These are phyloP conservation scores for Callopanchax toddi DNA, from an alignment of 2,113 vertebrate genomes.

Conservation along the genomic window DNA sequence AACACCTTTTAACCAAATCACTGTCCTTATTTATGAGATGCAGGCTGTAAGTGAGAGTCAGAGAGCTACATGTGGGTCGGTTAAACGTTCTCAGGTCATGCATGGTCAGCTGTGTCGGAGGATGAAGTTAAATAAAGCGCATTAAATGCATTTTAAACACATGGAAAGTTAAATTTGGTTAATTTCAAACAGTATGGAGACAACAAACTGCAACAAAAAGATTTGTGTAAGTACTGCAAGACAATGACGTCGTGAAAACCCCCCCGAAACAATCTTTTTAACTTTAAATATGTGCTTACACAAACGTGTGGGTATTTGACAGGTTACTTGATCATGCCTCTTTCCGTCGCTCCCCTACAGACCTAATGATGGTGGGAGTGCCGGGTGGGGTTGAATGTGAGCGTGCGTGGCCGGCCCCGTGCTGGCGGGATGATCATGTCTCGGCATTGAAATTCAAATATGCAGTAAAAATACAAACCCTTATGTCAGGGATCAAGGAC, in stretches of 20 bases:
- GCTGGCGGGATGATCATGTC: conserved; percentile 66
- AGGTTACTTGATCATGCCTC: conserved; percentile 49
- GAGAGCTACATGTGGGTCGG: not conserved
- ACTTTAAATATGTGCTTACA: conserved; percentile 10
- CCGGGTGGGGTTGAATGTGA: conserved; percentile 23
- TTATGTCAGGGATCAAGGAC: conserved; percentile 79
- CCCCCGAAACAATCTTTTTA: not conserved
- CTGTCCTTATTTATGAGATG: conserved; percentile 19
- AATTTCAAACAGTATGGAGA: no score
- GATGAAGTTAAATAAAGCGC: no score
- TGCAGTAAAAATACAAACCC: conserved; percentile 74
- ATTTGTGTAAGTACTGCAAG: no score
- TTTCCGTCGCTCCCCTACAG: conserved; percentile 26
- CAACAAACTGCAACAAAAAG: not conserved
- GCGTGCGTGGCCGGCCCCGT: conserved; percentile 43
- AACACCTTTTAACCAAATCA: conserved; percentile 19
- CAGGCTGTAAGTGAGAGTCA: not conserved
- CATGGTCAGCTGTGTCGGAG: no score
- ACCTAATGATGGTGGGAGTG: conserved; percentile 22
- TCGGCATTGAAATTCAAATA: conserved; percentile 78
- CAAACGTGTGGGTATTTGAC: conserved; percentile 24
- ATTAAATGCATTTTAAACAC: no score
- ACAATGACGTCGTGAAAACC: no score
- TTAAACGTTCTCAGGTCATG: conserved; percentile 3
- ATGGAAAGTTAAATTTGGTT: no score